These are phyloP conservation scores for Synergus itoensis DNA, from an alignment of 2,888 invertebrate genomes.

Conservation along the genomic window DNA sequence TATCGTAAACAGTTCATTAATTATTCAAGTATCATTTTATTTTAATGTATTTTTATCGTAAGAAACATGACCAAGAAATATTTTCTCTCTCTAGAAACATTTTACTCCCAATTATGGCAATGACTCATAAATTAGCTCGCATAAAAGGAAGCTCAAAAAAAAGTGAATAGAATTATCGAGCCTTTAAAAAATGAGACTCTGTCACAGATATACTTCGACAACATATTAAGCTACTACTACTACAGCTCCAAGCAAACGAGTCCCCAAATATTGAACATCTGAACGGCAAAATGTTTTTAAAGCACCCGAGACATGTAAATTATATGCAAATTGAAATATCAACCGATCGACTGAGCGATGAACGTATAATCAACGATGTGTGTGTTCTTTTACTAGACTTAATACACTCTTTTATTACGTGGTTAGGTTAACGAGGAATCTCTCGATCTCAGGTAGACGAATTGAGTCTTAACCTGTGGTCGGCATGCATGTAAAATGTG, in stretches of 20 bases:
- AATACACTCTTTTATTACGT: constrained; percentile 65
- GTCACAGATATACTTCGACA: not conserved
- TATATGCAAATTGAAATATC: constrained; percentile 36
- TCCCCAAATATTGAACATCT: not conserved
- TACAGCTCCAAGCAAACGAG: not conserved
- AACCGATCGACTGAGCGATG: constrained; percentile 21
- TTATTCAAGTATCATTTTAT: not conserved
- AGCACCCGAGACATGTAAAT: constrained; percentile 5
- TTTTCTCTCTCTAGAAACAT: no score
- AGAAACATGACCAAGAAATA: no score
- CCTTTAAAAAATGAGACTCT: constrained; percentile 1
- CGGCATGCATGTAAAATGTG: constrained; percentile 39
- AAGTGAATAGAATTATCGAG: not conserved
- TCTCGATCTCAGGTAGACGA: constrained; percentile 65
- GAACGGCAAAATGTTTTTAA: not conserved
- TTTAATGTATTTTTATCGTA: no score
- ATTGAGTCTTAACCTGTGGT: constrained; percentile 53
- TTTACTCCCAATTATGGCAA: no score
- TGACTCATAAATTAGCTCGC: no score
- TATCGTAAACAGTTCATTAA: not conserved
- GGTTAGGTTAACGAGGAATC: constrained; percentile 66
- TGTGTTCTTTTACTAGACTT: constrained; percentile 47
- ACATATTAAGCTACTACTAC: not conserved
- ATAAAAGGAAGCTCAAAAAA: not conserved
- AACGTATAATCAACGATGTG: constrained; percentile 38